Evolutionary conservation across 2,113 vertebrate species (phyloP), one percentile per base, ranked within the genome.

Genomic region (Poecilia latipinna): DNA sequence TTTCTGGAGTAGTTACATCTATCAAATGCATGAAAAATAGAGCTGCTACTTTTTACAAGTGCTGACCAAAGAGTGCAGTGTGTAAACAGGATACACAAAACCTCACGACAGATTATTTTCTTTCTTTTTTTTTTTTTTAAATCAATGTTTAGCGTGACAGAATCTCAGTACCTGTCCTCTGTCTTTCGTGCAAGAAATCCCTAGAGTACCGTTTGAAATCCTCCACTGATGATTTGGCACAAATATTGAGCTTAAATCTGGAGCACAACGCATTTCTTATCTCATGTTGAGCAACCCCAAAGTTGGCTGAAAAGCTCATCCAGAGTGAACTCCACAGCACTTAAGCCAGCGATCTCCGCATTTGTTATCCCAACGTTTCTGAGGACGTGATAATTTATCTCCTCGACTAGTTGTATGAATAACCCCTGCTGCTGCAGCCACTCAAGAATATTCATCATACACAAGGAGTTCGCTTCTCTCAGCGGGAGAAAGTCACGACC

Each of bases 201-300:
- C 51, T 10, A 22, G 51, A 57, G 6, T n/a, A n/a, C 29, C 1
- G 5, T 51, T 39, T 32, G 13, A 22, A 13, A n/a, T 24, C 51
- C 42, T 31, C 4, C 29, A 15, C 37, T 28, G 24, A 64, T 28
- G 10, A 70, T 39, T 29, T 72, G 73, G 81, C 72, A 70, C 63
- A 42, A 65, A 64, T 39, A 82, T 72, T 2, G 42, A 69, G 83
- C 62, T 77, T 44, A 39, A 51, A 37, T 80, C 54, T 60, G 37
- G 61, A 71, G 17, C 26, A 65, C 69, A 67, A 48, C 65, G 28
- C 26, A 2, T 13, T 62, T 87, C 86, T 90, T 81, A 90, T 89
- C 82, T 88, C 32, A 44, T n/a, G 29, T 82, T 86, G 78, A 78
- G 86, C 85, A 88, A 91, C 80, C 11, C 13, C 31, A 68, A 77